phyloP scores from a whole-genome alignment of 2,113 vertebrate genomes.

The Colinus virginianus region DNA sequence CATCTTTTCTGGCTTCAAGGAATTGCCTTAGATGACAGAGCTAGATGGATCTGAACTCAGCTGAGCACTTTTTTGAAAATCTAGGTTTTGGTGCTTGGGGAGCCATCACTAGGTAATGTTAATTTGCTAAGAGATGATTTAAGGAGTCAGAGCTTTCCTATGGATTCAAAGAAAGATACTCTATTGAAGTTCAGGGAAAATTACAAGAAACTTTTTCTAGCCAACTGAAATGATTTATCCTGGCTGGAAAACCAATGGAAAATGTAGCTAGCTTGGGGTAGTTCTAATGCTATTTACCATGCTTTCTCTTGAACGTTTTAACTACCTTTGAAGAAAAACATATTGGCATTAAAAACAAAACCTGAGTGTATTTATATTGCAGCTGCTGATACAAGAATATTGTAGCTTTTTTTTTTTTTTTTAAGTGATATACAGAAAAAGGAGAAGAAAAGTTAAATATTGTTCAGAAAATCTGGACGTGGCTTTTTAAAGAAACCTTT shows the following conservation, averaged over 20 bases:
- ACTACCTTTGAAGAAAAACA: conserved; percentile 24
- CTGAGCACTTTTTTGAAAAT: not conserved
- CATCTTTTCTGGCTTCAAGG: not conserved
- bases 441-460: not conserved
- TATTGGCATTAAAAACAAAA: not conserved
- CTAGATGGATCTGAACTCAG: not conserved
- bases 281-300: not conserved
- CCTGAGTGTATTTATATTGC: not conserved
- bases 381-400: not conserved
- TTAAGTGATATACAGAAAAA: not conserved
- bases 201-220: conserved; percentile 22
- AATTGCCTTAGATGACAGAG: not conserved
- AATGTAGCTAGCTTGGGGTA: not conserved
- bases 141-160: not conserved
- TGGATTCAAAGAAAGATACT: not conserved
- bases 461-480: not conserved
- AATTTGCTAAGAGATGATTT: not conserved
- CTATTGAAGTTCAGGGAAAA: not conserved
- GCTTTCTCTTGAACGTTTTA: not conserved
- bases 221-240: conserved; percentile 41
- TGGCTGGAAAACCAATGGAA: conserved; percentile 34
- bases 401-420: not conserved
- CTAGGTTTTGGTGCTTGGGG: not conserved
- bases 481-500: not conserved
- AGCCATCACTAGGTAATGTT: not conserved